Evolutionary conservation across 2,888 invertebrate species (phyloP), one percentile per base, ranked within the genome.

Genomic region (Cosmia pyralina): DNA sequence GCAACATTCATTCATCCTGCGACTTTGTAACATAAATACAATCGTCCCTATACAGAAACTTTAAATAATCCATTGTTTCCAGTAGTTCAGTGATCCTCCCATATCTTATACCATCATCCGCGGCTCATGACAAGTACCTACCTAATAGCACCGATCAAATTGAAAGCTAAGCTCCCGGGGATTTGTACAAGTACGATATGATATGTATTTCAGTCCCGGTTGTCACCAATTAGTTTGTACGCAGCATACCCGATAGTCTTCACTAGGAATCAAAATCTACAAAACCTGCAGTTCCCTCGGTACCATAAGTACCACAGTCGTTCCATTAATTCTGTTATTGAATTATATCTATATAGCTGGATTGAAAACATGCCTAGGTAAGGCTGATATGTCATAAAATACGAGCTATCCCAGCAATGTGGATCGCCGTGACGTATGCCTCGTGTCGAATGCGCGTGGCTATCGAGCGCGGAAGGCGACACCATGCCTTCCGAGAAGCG

Each of bases 401-500:
- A 34, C 55, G 48, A 77, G 62, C 34, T 74, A 79, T 74, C 57
- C 53, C 65, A 74, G 64, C 57, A 62, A 77, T 77, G 77, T 66
- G 57, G 57, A 52, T 77, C 52, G 63, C 58, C 41, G 66, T 83
- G 75, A 85, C 75, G 81, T 85, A 75, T 72, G 81, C 75, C 77
- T 79, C 77, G 72, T 60, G 72, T 78, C 77, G 66, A 78, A 77
- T 80, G 79, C 75, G 71, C 78, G 52, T 75, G 63, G 66, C 82
- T 65, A 77, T 75, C 66, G 46, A 50, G 77, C 77, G 72, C 77
- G 88, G 85, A 90, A 92, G 90, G 83, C 88, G 92, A 93, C 89
- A 92, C 92, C 89, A 81, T 72, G 77, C 76, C 77, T 93, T 93
- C 92, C 85, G 77, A 85, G 93, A 93, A 93, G 83, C 87, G 85